These are phyloP conservation scores for Drosophila azteca DNA, from an alignment of 1,140 invertebrate genomes.

Conservation along the genomic window DNA sequence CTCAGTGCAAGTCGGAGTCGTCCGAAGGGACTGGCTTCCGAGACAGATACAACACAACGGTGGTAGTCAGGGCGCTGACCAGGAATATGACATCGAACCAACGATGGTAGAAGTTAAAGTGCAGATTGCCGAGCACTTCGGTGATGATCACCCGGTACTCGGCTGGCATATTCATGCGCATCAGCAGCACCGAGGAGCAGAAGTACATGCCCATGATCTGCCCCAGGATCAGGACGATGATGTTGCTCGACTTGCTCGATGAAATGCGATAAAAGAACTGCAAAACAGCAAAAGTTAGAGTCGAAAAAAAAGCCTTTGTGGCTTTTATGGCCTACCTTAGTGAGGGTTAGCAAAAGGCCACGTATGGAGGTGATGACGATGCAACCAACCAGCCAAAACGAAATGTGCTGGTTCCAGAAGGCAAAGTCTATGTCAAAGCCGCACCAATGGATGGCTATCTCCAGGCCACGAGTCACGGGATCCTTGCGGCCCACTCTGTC, in stretches of 20 bases:
- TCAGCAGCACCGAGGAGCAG: conserved; percentile 97
- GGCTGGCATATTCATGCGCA: conserved; percentile 99
- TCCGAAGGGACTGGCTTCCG: conserved; percentile 74
- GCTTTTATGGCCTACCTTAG: conserved; percentile 89
- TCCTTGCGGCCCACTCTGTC: conserved; percentile 99
- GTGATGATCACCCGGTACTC: conserved; percentile 99
- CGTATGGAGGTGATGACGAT: conserved; percentile 99
- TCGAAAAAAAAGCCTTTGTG: background rate
- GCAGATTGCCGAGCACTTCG: conserved; percentile 97
- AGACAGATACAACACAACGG: conserved; percentile 93
- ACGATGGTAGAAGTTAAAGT: conserved; percentile 99
- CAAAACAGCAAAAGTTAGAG: conserved; percentile 2
- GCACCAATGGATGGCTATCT: conserved; percentile 98
- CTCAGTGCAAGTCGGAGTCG: conserved; percentile 67
- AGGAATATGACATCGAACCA: conserved; percentile 99
- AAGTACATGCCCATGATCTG: conserved; percentile 99
- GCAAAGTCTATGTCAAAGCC: conserved; percentile 98
- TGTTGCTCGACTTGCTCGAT: conserved; percentile 99
- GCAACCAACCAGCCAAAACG: conserved; percentile 98
- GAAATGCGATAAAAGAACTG: conserved; percentile 99
- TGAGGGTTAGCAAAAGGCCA: conserved; percentile 97
- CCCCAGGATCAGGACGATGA: conserved; percentile 97
- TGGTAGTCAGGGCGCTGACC: conserved; percentile 97
- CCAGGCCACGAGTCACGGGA: conserved; percentile 97
- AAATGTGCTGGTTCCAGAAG: conserved; percentile 99